Base-by-base conservation (phyloP, 2,888 invertebrate species). In the Callinectes sapidus region DNA sequence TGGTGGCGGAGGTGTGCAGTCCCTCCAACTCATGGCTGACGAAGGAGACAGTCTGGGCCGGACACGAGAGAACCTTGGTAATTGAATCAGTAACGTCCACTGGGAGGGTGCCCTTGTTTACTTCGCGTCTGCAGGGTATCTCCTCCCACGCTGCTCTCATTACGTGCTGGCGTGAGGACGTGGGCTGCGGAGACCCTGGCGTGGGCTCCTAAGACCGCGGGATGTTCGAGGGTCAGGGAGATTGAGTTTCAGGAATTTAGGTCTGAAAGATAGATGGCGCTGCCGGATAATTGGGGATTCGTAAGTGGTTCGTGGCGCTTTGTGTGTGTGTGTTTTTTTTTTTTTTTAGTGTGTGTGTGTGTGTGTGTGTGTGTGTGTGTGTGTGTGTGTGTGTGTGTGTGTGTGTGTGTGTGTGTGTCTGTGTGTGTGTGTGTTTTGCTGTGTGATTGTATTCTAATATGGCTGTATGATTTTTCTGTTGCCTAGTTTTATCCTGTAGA, bases 81-180 rank as follows among this genome's bases (percentile, higher is more conserved):
- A 91, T 91, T 91, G 91, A 91, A 91, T 91, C 91, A 91, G 91
- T 90, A 54, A 42, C n/a, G 86, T 86, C 91, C 91, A 18, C 42
- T 61, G 86, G 91, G 66, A 91, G 85, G 55, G n/a, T 35, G 23
- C 23, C 85, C 86, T 91, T 86, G 91, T 91, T 91, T 91, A 91
- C 91, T 85, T 91, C 71, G 23, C 89, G 71, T 89, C 71, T 89
- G 71, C 71, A 71, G 71, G 42, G 42, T 89, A 35, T 89, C 89
- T 88, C 88, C 54, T 42, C 88, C 28, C 88, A 61, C 88, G 88
- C 28, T 32, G 88, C 32, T 48, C 55, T 88, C 88, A 88, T 88
- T 35, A 88, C 61, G 48, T 88, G 54, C 48, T 23, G 87, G 88
- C 61, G 88, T 88, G 88, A 55, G 61, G 48, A 18, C 32, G 88